phyloP scores from a whole-genome alignment of 1,140 invertebrate species.

The Drosophila lacteicornis region DNA sequence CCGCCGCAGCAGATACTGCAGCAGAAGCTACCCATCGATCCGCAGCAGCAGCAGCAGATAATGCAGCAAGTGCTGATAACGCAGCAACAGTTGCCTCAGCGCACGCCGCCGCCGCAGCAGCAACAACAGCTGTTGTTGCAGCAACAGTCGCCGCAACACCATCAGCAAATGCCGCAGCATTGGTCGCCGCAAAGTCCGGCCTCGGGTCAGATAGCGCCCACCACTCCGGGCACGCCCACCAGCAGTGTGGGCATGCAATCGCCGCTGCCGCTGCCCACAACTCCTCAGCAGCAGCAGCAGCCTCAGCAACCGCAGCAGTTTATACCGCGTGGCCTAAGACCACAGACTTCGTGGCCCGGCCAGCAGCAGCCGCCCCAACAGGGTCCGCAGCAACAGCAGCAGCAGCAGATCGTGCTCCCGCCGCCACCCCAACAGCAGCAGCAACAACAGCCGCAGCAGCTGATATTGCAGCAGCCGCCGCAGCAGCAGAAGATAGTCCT shows the following conservation, averaged over 20 bases:
- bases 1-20: slow-evolving; percentile 49
- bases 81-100: slow-evolving; percentile 74
- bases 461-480: slow-evolving; percentile 80
- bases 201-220: slow-evolving; percentile 63
- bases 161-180: slow-evolving; percentile 68
- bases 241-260: slow-evolving; percentile 78
- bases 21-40: slow-evolving; percentile 50
- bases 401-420: slow-evolving; percentile 71
- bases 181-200: slow-evolving; percentile 73
- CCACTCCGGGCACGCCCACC: slow-evolving; percentile 69
- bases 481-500: slow-evolving; percentile 90
- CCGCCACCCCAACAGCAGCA: slow-evolving; percentile 83
- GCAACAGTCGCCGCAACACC: slow-evolving; percentile 77
- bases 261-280: slow-evolving; percentile 67
- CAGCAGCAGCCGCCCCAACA: slow-evolving; percentile 62
- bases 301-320: slow-evolving; percentile 66
- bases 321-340: slow-evolving; percentile 51
- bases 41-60: slow-evolving; percentile 65
- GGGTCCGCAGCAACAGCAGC: slow-evolving; percentile 53
- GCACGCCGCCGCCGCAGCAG: slow-evolving; percentile 73
- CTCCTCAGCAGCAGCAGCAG: slow-evolving; percentile 68
- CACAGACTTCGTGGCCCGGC: slow-evolving; percentile 77
- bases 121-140: slow-evolving; percentile 66
- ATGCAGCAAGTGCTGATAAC: slow-evolving; percentile 81
- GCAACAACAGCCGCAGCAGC: slow-evolving; percentile 84